Conservation (phyloP, 2,797 vertebrate genomes). For the Takifugu rubripes region DNA sequence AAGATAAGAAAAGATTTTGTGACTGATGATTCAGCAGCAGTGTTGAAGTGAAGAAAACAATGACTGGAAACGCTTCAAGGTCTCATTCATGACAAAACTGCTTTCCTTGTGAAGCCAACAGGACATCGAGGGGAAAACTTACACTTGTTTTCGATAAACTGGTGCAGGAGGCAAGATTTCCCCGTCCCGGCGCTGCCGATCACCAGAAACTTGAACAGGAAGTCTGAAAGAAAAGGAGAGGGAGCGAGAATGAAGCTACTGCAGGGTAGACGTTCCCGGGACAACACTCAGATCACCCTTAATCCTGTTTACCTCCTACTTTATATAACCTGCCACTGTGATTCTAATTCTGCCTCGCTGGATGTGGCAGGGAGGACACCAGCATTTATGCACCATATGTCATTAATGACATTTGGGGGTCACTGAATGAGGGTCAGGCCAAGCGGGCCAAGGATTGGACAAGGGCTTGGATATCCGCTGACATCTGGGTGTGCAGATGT, state of each 20-base stretch:
- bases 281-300: slow-evolving; percentile 38
- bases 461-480: slow-evolving; percentile 1
- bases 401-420: background rate
- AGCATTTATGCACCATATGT: slow-evolving; percentile 2
- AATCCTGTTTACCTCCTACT: slow-evolving; percentile 44
- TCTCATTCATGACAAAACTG: background rate
- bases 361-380: slow-evolving; percentile 8
- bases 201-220: slow-evolving; percentile 96
- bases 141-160: slow-evolving; percentile 97
- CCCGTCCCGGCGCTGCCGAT: slow-evolving; percentile 92
- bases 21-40: too few species aligned
- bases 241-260: slow-evolving; percentile 34
- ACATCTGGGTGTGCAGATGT: slow-evolving; percentile 46
- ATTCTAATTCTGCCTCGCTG: slow-evolving; percentile 15
- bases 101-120: background rate
- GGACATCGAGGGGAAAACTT: slow-evolving; percentile 50
- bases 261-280: slow-evolving; percentile 22
- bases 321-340: slow-evolving; percentile 10
- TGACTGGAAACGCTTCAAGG: background rate
- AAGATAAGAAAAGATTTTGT: too few species aligned
- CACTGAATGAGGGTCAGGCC: too few species aligned
- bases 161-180: slow-evolving; percentile 94
- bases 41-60: too few species aligned
- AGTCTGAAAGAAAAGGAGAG: slow-evolving; percentile 78
- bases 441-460: too few species aligned